Conservation (phyloP, 2,888 invertebrate species). For the Tenodera sinensis region DNA sequence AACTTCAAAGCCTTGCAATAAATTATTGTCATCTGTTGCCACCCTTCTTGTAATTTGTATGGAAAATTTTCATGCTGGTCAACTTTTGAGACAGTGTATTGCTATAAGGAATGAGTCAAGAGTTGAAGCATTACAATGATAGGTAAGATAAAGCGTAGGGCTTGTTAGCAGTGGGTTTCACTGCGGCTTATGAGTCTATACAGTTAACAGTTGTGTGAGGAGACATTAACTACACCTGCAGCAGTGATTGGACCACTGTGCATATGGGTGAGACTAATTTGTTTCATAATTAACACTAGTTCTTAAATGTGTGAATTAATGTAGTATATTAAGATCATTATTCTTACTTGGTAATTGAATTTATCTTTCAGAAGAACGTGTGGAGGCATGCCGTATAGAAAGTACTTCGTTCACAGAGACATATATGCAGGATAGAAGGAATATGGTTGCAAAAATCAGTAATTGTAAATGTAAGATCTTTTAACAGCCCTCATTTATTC, state of each 20-base stretch:
- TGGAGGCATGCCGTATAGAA: slow-evolving; percentile 14
- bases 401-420: neutral
- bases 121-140: neutral
- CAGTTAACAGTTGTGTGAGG: neutral
- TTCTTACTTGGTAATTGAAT: slow-evolving; percentile 4
- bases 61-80: neutral
- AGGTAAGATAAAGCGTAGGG: slow-evolving; percentile 25
- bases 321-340: slow-evolving; percentile 7
- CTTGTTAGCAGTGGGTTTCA: slow-evolving; percentile 31
- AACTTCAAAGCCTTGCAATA: neutral
- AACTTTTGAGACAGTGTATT: neutral
- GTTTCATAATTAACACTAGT: neutral
- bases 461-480: neutral
- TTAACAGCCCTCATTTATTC: neutral
- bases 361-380: slow-evolving; percentile 21
- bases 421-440: neutral
- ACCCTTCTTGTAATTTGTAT: neutral
- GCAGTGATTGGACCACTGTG: slow-evolving; percentile 9
- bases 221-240: slow-evolving; percentile 5
- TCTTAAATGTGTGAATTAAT: neutral
- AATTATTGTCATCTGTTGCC: neutral
- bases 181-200: slow-evolving; percentile 14
- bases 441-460: neutral
- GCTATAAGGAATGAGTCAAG: neutral
- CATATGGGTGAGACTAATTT: slow-evolving; percentile 14